Percentiles rank a stretch among this genome's conserved stretches.
These are phyloP conservation scores for Pangasius sanitwongsei DNA, from an alignment of 2,797 vertebrate genomes.

Conservation along the genomic window DNA sequence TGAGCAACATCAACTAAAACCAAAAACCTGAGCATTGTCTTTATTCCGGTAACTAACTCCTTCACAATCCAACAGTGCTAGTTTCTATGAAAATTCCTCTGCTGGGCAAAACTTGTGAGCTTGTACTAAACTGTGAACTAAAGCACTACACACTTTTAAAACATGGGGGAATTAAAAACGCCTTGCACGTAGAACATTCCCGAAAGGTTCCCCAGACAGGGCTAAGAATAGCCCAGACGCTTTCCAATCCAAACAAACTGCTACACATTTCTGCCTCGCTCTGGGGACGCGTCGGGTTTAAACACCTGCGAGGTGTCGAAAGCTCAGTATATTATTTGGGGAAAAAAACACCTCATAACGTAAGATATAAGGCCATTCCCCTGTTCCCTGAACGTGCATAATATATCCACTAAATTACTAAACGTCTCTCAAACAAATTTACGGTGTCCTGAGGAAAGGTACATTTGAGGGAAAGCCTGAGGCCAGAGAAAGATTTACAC, in stretches of 20 bases:
- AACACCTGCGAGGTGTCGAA: slow-evolving; percentile 61
- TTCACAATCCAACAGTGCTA: slow-evolving; percentile 29
- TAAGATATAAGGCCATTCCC: slow-evolving; percentile 44
- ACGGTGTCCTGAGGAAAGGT: slow-evolving; percentile 31
- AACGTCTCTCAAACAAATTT: slow-evolving; percentile 25
- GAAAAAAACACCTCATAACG: slow-evolving; percentile 37
- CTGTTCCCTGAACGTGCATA: slow-evolving; percentile 19
- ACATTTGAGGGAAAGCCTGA: slow-evolving; percentile 14
- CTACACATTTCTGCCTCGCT: slow-evolving; percentile 68
- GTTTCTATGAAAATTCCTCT: slow-evolving; percentile 31
- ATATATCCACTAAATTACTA: slow-evolving; percentile 37
- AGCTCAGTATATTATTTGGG: slow-evolving; percentile 55
- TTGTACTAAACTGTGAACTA: slow-evolving; percentile 16
- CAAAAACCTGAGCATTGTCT: not conserved
- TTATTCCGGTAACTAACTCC: slow-evolving; percentile 27
- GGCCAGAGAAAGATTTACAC: slow-evolving; percentile 20
- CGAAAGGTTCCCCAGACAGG: slow-evolving; percentile 51
- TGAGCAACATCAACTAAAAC: not conserved
- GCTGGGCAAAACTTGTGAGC: slow-evolving; percentile 21
- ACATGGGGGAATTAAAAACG: slow-evolving; percentile 42
- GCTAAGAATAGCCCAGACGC: slow-evolving; percentile 61
- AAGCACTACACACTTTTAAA: slow-evolving; percentile 41
- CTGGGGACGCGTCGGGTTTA: slow-evolving; percentile 55
- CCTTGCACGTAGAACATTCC: slow-evolving; percentile 43
- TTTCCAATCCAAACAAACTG: slow-evolving; percentile 72